These are phyloP conservation scores for Melanotaenia trifasciata DNA, from an alignment of 2,797 vertebrate species.

Conservation along the genomic window DNA sequence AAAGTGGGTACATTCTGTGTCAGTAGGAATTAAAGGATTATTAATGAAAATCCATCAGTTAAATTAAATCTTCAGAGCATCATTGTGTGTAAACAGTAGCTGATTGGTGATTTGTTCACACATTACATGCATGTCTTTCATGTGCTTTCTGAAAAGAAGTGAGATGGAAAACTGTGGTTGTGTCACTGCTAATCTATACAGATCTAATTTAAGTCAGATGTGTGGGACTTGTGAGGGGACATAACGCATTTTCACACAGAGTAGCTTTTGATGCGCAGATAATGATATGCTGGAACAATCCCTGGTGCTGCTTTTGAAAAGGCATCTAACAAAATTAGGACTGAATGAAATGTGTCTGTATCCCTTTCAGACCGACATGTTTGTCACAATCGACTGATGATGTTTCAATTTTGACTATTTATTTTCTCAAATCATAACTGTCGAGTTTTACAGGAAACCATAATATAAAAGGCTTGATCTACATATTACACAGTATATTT, in stretches of 20 bases:
- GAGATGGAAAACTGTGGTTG: slow-evolving; percentile 16
- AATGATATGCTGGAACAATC: slow-evolving; percentile 31
- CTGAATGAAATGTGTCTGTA: background rate
- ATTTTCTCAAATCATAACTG: background rate
- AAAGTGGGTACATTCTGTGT: slow-evolving; percentile 5
- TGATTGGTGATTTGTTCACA: background rate
- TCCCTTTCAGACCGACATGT: background rate
- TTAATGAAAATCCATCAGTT: slow-evolving; percentile 4
- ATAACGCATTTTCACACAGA: slow-evolving; percentile 28
- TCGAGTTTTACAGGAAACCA: background rate
- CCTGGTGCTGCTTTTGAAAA: slow-evolving; percentile 23
- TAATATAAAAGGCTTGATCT: background rate
- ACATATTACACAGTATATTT: no score
- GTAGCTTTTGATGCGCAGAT: slow-evolving; percentile 14
- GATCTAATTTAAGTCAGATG: slow-evolving; percentile 32
- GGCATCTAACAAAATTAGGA: background rate
- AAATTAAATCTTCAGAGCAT: background rate
- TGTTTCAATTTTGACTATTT: no score
- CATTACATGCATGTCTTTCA: slow-evolving; percentile 3
- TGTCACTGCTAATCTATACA: slow-evolving; percentile 26
- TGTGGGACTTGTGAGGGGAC: slow-evolving; percentile 4
- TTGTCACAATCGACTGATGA: background rate
- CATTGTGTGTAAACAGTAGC: slow-evolving; percentile 4
- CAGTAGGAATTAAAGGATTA: slow-evolving; percentile 13
- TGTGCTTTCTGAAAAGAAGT: background rate